Base-by-base conservation (phyloP, 2,888 invertebrate genomes). In the Zele albiditarsus region DNA sequence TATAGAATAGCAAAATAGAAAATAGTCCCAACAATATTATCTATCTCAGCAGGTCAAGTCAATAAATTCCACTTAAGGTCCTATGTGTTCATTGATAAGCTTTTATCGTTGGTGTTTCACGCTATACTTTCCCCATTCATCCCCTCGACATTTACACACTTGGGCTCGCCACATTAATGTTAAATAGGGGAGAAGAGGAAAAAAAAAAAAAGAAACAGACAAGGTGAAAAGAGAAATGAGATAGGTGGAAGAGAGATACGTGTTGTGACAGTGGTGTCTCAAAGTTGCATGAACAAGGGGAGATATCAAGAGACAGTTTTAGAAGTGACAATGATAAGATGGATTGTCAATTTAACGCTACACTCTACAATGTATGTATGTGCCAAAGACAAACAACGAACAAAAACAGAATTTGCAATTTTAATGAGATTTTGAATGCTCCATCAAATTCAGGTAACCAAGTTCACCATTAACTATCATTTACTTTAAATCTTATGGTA, bases 31-130 rank as follows among this genome's bases (percentile, higher is more conserved):
- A 42, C 16, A 67, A 53, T 53, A 53, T 46, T 2, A 46, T 53
- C n/a, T 20, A 53, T 23, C 10, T 53, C 53, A 20, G 4, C 49
- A 46, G 23, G 46, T 46, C 14, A 67, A 42, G 27, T 49, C 66
- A 67, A 28, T 67, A 67, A 67, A 67, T 67, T 42, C 20, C n/a
- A 49, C 49, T 67, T 67, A 49, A 27, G 49, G 46, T 42, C 46
- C 66, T 10, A 14, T 42, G 33, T 38, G 38, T 65, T 14, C 38
- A 33, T 49, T 25, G 25, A 27, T 27, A 67, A 49, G 66, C 27
- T 67, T 23, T 67, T 46, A 49, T 67, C 46, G n/a, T 53, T 53
- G 4, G 20, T 20, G 20, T 53, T 53, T 8, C 53, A 53, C 20
- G 8, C 53, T 20, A 12, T 12, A 33, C 23, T 1, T 8, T n/a